A percentile compares a stretch with the other conserved stretches of the same genome.
Conservation (phyloP, 2,113 vertebrate genomes). For the Macaca mulatta region DNA sequence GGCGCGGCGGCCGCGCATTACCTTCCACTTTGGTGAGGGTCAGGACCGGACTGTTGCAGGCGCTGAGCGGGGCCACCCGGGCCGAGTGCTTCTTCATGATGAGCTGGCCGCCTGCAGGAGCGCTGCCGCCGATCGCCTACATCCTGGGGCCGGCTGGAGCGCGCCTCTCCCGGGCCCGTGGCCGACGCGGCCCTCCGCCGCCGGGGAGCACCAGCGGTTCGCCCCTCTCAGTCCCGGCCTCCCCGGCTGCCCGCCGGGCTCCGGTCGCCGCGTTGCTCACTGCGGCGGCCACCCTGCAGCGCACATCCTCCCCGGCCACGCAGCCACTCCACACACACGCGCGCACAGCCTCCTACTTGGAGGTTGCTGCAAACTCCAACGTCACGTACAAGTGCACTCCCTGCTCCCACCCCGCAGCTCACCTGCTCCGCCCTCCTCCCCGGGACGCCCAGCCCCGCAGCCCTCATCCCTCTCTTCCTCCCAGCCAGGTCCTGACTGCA, state of each 20-base stretch:
- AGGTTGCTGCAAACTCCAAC: constrained; percentile 71
- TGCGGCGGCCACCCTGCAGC: constrained; percentile 58
- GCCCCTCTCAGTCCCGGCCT: background rate
- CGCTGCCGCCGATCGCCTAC: constrained; percentile 89
- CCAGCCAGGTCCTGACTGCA: background rate
- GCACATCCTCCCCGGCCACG: constrained; percentile 52
- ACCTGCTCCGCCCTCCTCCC: constrained; percentile 73
- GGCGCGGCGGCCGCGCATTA: constrained; percentile 75
- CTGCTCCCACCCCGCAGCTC: constrained; percentile 65
- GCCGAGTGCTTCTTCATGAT: constrained; percentile 98
- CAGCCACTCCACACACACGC: constrained; percentile 40
- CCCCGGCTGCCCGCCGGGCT: background rate
- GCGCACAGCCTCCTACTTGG: constrained; percentile 52
- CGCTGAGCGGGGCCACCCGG: constrained; percentile 95
- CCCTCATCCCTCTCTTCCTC: background rate
- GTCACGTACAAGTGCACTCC: constrained; percentile 73
- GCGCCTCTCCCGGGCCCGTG: constrained; percentile 17
- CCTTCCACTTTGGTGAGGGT: constrained; percentile 98
- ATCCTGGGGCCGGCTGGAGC: constrained; percentile 84
- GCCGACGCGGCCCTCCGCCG: background rate
- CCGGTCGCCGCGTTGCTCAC: constrained; percentile 36
- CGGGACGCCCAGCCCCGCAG: background rate
- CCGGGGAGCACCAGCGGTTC: background rate
- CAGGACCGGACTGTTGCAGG: constrained; percentile 97
- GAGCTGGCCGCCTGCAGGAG: constrained; percentile 88